phyloP scores from a whole-genome alignment of 2,888 invertebrate species.

The Onchidella celtica region DNA sequence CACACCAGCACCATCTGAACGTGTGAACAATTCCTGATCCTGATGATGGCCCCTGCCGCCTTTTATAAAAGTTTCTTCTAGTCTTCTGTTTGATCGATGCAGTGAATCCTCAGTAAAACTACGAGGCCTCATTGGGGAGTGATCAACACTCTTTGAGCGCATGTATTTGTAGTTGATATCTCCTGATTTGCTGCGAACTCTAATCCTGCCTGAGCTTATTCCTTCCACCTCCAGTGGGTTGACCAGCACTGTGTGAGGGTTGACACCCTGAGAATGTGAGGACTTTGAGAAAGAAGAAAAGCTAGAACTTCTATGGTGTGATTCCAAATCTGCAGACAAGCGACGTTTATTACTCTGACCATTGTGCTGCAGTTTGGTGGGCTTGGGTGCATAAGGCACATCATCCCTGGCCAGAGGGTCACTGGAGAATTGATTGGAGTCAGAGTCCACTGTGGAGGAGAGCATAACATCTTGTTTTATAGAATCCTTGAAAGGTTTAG shows the following conservation, averaged over 20 bases:
- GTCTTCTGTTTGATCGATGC: conserved; percentile 61
- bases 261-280: conserved; percentile 33
- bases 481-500: conserved; percentile 43
- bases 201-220: conserved; percentile 39
- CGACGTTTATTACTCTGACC: conserved; percentile 58
- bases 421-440: conserved; percentile 12
- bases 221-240: conserved; percentile 48
- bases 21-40: conserved; percentile 62
- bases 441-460: conserved; percentile 48
- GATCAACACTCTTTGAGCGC: conserved; percentile 68
- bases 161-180: conserved; percentile 64
- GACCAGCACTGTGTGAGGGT: conserved; percentile 26
- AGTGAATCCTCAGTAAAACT: conserved; percentile 68
- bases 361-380: neutral
- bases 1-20: conserved; percentile 86
- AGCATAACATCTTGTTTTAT: conserved; percentile 56
- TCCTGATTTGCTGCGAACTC: conserved; percentile 72
- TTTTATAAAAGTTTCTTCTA: conserved; percentile 61
- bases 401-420: conserved; percentile 41
- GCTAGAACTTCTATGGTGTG: conserved; percentile 32
- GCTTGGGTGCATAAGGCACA: conserved; percentile 9
- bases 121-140: conserved; percentile 69
- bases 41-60: conserved; percentile 51
- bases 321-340: conserved; percentile 61
- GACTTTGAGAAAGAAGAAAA: conserved; percentile 24